Evolutionary conservation across 2,113 vertebrate genomes (phyloP), one percentile per base, ranked within the genome.

Genomic region (Alexandromys fortis): DNA sequence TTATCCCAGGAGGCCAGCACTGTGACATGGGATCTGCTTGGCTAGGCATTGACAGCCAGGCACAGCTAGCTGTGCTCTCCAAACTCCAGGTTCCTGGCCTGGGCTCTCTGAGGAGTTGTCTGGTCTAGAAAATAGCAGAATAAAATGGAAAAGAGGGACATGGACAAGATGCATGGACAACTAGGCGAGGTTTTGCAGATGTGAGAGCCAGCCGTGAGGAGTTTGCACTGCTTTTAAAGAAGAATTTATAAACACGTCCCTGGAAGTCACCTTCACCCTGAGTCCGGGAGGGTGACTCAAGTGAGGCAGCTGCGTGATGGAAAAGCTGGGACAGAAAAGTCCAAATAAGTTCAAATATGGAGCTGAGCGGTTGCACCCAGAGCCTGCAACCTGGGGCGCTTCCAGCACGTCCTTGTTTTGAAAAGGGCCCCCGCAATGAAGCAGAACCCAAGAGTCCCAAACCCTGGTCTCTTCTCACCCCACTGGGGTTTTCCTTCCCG

Each of bases 301-400:
- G 79, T 83, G 13, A 83, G 88, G 92, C 86, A 65, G 63, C 24
- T 67, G 86, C 0, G 0, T 49, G 86, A 82, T 94, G 95, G 94
- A 92, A 90, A 76, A 90, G 30, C 85, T 85, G 85, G 70, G 83
- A 91, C 83, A 85, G 22, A 76, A 93, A 93, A 92, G 85, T 92
- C 97, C 96, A 96, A 95, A 94, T 92, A 95, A 95, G 94, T 94
- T 85, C 87, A 97, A 90, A 90, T 88, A 81, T 1, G 42, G 61
- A 65, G 67, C 3, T 45, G 35, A 73, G 70, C 35, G 22, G 85
- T 45, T 83, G 61, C 5, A 1, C 13, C 19, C 55, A 30, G 35
- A 73, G 90, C 8, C 75, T 70, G 45, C 45, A 21, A n/a, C 58
- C 85, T 90, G 94, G 85, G 89, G 5, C 4, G n/a, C 22, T 79